These are phyloP conservation scores for Amblyraja radiata DNA, from an alignment of 2,797 vertebrate genomes.

Conservation along the genomic window DNA sequence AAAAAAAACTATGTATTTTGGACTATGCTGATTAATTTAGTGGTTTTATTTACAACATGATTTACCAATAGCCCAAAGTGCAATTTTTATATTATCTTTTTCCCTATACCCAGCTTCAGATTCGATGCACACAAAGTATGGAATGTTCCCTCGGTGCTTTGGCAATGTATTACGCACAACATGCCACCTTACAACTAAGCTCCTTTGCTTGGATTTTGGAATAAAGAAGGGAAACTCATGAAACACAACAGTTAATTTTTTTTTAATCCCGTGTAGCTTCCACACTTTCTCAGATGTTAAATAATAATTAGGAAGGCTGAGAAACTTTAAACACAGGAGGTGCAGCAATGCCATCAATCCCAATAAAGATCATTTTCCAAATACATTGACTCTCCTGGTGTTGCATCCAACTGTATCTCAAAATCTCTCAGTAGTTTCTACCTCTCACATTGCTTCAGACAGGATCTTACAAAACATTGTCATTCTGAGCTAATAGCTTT, in stretches of 20 bases:
- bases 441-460: not conserved
- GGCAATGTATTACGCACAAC: constrained; percentile 4
- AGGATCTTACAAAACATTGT: not conserved
- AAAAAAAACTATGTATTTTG: constrained; percentile 36
- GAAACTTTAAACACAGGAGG: not conserved
- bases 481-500: not conserved
- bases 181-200: constrained; percentile 9
- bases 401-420: not conserved
- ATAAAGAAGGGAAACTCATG: constrained; percentile 28
- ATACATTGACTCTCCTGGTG: not conserved
- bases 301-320: not conserved
- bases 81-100: constrained; percentile 51
- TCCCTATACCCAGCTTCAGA: constrained; percentile 50
- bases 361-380: not conserved
- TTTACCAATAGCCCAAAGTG: constrained; percentile 57
- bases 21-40: constrained; percentile 44
- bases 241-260: constrained; percentile 26
- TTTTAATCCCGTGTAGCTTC: not conserved
- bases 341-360: not conserved
- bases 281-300: constrained; percentile 2
- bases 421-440: not conserved
- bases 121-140: constrained; percentile 55
- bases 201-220: constrained; percentile 17
- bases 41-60: constrained; percentile 54
- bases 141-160: constrained; percentile 59